Base-by-base conservation (phyloP, 2,888 invertebrate genomes). In the Drosophila leonis region DNA sequence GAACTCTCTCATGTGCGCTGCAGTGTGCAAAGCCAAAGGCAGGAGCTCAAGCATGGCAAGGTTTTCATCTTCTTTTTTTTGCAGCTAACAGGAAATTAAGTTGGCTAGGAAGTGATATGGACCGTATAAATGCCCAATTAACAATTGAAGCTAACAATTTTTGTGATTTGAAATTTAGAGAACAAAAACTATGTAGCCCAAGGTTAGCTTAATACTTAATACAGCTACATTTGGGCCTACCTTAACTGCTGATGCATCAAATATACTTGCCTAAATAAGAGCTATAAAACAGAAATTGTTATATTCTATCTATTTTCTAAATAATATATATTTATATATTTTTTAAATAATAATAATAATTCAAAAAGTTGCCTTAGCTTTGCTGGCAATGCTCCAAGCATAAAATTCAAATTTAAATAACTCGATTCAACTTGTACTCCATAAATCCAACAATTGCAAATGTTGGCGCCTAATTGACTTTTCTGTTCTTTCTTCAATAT, bases 11-110 rank as follows among this genome's bases (percentile, higher is more conserved):
- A 4, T 27, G 46, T 65, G 39, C 51, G 13, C 27, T 18, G 33
- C 37, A 52, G n/a, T 60, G 52, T 39, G 54, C n/a, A 31, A n/a
- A 52, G 15, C 13, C 24, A 55, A n/a, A 52, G 15, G 24, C 24
- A 55, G 69, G 42, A 68, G 59, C 68, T 67, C 41, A 57, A 37
- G 57, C 57, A 69, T 69, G 54, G n/a, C 27, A 55, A 37, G 33
- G 42, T 35, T 48, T 20, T 13, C 35, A n/a, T n/a, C n/a, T n/a
- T 37, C 15, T 13, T 2, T 15, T 15, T 37, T 18, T 57, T 44
- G 3, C 33, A 52, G 31, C 15, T 37, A 37, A 24, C 18, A 54
- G 66, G 33, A 54, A 54, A 39, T 54, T 3, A 27, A 33, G 10
- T 46, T 18, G 12, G 44, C 13, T 10, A 33, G 46, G 46, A 66